Conservation (phyloP, 2,113 vertebrate genomes). For the Chaetodon auriga region DNA sequence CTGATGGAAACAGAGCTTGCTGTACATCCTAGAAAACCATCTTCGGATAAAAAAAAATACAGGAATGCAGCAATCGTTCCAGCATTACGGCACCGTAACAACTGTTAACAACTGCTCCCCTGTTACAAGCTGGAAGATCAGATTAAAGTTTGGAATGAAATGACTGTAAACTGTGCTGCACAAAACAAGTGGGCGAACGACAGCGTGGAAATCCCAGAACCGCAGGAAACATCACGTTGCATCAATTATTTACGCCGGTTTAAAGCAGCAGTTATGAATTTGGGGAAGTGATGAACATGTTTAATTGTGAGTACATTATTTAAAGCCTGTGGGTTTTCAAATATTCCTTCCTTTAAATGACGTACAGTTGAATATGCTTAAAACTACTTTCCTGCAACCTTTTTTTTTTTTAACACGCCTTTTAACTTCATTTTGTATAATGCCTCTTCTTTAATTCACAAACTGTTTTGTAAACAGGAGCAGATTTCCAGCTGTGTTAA, state of each 20-base stretch:
- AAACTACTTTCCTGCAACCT: neutral
- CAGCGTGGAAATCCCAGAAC: conserved; percentile 30
- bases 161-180: conserved; percentile 27
- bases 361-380: neutral
- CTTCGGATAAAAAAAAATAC: conserved; percentile 9
- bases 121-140: conserved; percentile 33
- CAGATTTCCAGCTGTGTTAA: conserved; percentile 40
- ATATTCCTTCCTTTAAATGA: neutral
- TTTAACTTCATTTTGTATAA: conserved; percentile 30
- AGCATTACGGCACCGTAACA: conserved; percentile 26
- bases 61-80: conserved; percentile 23
- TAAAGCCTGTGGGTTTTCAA: conserved; percentile 6
- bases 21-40: conserved; percentile 19
- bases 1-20: conserved; percentile 21
- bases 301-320: conserved; percentile 9
- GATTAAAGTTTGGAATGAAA: conserved; percentile 29
- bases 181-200: conserved; percentile 36
- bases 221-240: neutral
- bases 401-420: neutral
- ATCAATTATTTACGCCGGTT: conserved; percentile 42
- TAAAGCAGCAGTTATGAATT: neutral
- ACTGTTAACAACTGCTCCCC: conserved; percentile 43
- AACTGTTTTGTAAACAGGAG: conserved; percentile 12
- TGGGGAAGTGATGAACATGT: neutral
- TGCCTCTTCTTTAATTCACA: conserved; percentile 38